These are phyloP conservation scores for Leptinotarsa haldemani DNA, from an alignment of 2,888 invertebrate species.

Conservation along the genomic window DNA sequence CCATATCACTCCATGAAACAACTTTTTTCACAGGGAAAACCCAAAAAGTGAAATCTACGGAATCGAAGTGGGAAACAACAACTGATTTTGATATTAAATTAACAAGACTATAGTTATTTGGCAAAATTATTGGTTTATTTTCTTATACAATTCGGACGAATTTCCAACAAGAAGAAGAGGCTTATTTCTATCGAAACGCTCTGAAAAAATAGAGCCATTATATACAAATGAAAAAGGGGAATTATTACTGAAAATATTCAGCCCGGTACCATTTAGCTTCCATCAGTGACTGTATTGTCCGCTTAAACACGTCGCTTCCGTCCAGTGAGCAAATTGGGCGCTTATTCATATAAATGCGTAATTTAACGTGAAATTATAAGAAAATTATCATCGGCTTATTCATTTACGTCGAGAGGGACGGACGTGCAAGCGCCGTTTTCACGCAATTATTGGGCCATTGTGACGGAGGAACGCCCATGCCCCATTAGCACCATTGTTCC, in stretches of 20 bases:
- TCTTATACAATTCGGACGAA: no score
- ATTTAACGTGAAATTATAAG: slow-evolving; percentile 44
- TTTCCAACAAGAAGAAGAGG: no score
- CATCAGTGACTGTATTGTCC: neutral
- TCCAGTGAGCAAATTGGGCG: slow-evolving; percentile 31
- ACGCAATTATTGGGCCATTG: slow-evolving; percentile 13
- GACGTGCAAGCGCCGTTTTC: slow-evolving; percentile 20
- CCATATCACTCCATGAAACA: no score
- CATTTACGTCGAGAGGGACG: slow-evolving; percentile 36
- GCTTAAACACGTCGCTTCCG: neutral
- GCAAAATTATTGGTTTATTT: no score
- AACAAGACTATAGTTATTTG: no score
- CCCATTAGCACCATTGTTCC: slow-evolving; percentile 15
- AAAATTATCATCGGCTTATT: slow-evolving; percentile 41
- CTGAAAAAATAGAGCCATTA: no score
- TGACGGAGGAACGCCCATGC: neutral
- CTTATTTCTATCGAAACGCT: no score
- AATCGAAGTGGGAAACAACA: no score
- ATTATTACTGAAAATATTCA: neutral
- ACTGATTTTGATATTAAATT: no score
- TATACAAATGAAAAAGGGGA: no score
- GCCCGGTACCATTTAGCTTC: neutral
- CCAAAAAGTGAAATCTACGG: no score
- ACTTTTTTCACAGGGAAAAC: no score
- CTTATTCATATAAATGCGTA: slow-evolving; percentile 40